A percentile compares a stretch with the other conserved stretches of the same genome.
These are phyloP conservation scores for Tadarida brasiliensis DNA, from an alignment of 2,797 vertebrate species.

Conservation along the genomic window DNA sequence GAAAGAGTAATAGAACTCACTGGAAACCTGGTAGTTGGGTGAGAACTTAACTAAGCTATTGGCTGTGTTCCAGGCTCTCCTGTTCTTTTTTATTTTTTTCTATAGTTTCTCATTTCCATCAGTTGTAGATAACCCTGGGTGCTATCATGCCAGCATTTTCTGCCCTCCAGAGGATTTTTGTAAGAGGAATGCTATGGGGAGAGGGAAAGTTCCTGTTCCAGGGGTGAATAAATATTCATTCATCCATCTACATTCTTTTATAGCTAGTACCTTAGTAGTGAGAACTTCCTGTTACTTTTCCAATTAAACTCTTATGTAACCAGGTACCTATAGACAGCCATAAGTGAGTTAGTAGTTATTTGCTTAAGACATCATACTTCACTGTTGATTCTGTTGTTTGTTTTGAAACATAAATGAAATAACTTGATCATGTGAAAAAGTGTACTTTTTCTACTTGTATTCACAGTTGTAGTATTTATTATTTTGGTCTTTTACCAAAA, in stretches of 20 bases:
- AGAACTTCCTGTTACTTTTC: neutral
- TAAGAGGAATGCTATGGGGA: neutral
- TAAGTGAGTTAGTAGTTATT: slow-evolving; percentile 13
- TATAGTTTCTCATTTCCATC: neutral
- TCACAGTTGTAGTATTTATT: slow-evolving; percentile 20
- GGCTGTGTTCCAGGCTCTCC: neutral
- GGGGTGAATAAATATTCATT: neutral
- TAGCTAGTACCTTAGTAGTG: neutral
- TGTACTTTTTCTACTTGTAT: slow-evolving; percentile 22
- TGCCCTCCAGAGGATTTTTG: neutral
- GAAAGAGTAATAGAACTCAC: neutral
- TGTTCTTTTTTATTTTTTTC: neutral
- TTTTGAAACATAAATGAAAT: slow-evolving; percentile 56
- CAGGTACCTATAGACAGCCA: neutral
- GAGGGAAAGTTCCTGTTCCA: neutral
- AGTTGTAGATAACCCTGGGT: neutral
- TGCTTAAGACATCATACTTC: neutral
- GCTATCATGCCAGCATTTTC: neutral
- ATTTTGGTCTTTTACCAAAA: slow-evolving; percentile 40
- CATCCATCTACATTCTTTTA: neutral
- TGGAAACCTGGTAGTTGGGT: neutral
- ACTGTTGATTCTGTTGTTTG: slow-evolving; percentile 6
- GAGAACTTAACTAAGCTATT: neutral
- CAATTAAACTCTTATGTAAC: slow-evolving; percentile 11
- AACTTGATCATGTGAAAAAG: neutral